phyloP scores from a whole-genome alignment of 2,797 vertebrate species.

The Enteromius treurensis region DNA sequence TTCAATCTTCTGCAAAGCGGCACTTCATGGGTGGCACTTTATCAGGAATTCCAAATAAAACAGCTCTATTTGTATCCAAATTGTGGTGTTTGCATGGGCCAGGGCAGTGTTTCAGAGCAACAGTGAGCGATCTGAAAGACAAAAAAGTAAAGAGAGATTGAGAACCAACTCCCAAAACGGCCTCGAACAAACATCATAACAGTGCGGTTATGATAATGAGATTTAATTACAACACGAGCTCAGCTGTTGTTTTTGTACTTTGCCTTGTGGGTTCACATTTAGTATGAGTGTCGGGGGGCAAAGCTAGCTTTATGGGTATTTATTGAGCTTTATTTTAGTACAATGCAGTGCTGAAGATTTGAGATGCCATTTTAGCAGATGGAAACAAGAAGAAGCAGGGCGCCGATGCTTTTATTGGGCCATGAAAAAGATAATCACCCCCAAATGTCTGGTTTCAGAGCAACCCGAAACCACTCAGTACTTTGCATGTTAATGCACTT shows the following conservation, averaged over 20 bases:
- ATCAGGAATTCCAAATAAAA: neutral
- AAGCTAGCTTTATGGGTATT: constrained; percentile 61
- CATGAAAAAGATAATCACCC: constrained; percentile 79
- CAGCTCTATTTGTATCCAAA: neutral
- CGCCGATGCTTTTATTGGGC: constrained; percentile 74
- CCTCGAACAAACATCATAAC: constrained; percentile 33
- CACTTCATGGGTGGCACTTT: neutral
- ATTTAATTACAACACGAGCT: constrained; percentile 39
- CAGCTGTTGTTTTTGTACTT: constrained; percentile 39
- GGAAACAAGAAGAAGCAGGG: constrained; percentile 69
- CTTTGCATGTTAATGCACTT: constrained; percentile 53
- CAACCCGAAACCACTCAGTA: constrained; percentile 54
- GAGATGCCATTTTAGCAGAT: constrained; percentile 74
- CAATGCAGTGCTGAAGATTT: constrained; percentile 73
- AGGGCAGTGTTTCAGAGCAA: neutral
- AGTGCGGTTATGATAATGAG: constrained; percentile 32
- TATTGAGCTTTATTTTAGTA: constrained; percentile 71
- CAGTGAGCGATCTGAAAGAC: neutral
- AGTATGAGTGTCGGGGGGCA: constrained; percentile 38
- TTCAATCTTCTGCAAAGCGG: neutral
- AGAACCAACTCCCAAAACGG: constrained; percentile 32
- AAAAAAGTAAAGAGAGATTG: neutral
- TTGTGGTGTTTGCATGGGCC: neutral
- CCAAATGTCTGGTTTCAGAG: constrained; percentile 65
- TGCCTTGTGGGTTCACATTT: constrained; percentile 39